phyloP scores from a whole-genome alignment of 2,113 vertebrate genomes.

The Mionectes macconnelli region DNA sequence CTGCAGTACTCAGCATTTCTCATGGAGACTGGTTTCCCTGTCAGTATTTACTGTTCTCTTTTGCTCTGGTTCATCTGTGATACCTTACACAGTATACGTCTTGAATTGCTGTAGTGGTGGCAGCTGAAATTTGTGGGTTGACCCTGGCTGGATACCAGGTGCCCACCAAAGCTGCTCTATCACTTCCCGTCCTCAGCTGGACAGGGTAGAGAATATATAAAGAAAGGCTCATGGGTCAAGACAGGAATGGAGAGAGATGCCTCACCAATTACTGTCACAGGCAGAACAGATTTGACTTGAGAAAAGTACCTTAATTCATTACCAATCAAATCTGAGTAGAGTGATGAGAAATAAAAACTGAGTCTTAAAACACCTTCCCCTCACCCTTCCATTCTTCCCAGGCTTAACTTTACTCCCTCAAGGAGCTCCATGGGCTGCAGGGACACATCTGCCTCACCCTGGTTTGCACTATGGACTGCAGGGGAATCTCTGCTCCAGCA shows the following conservation, averaged over 20 bases:
- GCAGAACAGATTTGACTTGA: not conserved
- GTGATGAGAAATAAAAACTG: not conserved
- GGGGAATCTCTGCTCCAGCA: not conserved
- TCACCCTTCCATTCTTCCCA: not conserved
- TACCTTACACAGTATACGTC: not conserved
- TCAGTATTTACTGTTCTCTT: not conserved
- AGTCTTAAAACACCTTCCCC: not conserved
- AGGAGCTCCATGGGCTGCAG: not conserved
- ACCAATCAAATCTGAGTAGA: not conserved
- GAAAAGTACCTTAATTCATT: not conserved
- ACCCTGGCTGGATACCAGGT: not conserved
- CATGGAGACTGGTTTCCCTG: not conserved
- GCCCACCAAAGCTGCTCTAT: not conserved
- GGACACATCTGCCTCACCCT: not conserved
- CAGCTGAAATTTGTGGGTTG: not conserved
- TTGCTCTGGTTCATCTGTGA: not conserved
- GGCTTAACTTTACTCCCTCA: not conserved
- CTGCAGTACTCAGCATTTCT: not conserved
- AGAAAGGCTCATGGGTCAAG: not conserved
- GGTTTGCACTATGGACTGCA: not conserved
- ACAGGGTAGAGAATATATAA: not conserved
- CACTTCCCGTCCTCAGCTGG: not conserved
- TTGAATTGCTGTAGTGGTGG: not conserved
- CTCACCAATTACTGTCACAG: not conserved
- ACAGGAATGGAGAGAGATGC: not conserved